Evolutionary conservation across 2,888 invertebrate genomes (phyloP).

Genomic region (Galerucella calmariensis): DNA sequence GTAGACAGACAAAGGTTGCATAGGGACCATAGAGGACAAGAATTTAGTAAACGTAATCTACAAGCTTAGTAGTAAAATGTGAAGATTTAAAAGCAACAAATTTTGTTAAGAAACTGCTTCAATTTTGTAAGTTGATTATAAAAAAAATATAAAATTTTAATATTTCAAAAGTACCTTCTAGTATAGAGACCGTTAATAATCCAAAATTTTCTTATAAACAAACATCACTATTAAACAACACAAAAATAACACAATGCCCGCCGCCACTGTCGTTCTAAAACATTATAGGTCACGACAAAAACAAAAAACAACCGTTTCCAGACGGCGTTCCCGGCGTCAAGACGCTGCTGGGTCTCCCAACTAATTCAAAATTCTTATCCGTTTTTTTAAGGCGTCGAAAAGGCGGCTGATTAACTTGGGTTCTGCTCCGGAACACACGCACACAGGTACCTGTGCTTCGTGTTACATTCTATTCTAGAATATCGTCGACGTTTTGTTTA

Average conservation of each 20-base stretch:
- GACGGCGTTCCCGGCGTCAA: conserved; percentile 12
- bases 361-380: conserved; percentile 12
- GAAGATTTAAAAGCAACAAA: too few relatives aligned
- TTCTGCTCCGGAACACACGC: not conserved
- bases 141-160: not conserved
- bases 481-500: conserved; percentile 29
- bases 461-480: conserved; percentile 17
- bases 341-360: conserved; percentile 16
- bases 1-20: too few relatives aligned
- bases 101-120: not conserved
- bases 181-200: not conserved
- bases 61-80: too few relatives aligned
- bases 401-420: conserved; percentile 13
- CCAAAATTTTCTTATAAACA: not conserved
- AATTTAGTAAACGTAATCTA: too few relatives aligned
- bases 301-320: not conserved
- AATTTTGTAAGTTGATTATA: not conserved
- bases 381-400: conserved; percentile 13
- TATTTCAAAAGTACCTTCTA: not conserved
- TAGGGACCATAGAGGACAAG: too few relatives aligned
- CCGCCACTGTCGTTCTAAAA: conserved; percentile 11
- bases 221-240: not conserved
- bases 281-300: not conserved
- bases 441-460: conserved; percentile 9
- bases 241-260: not conserved